These are phyloP conservation scores for Propithecus perrieri DNA, from an alignment of 2,797 vertebrate genomes.

Conservation along the genomic window DNA sequence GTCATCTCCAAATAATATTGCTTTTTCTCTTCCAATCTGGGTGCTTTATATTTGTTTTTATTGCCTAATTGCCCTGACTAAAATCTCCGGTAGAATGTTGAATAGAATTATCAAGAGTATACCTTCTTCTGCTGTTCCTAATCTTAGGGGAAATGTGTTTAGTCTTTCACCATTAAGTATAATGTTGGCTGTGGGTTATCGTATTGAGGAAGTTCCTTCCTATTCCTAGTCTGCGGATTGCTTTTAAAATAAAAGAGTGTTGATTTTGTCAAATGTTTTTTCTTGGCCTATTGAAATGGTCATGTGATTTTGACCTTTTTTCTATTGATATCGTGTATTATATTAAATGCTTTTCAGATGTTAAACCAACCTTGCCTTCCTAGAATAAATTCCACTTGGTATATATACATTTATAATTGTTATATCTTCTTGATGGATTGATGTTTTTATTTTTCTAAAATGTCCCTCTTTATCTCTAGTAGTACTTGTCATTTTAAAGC, in stretches of 20 bases:
- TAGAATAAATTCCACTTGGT: neutral
- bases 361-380: neutral
- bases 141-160: neutral
- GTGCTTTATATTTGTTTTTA: neutral
- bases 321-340: neutral
- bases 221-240: neutral
- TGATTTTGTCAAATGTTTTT: neutral
- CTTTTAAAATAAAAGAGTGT: neutral
- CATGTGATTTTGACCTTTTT: neutral
- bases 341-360: neutral
- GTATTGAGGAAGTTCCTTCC: neutral
- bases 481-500: neutral
- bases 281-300: neutral
- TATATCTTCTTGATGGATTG: neutral
- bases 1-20: neutral
- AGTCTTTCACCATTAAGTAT: neutral
- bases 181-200: neutral
- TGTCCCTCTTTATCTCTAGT: neutral
- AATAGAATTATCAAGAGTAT: neutral
- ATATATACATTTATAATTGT: neutral
- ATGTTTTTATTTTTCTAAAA: neutral
- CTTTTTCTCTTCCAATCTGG: neutral
- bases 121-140: neutral
- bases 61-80: neutral
- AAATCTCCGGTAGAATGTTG: neutral